Evolutionary conservation across 1,140 invertebrate genomes (phyloP), one percentile per base, ranked within the genome.

Genomic region (Macrosteles quadrilineatus): DNA sequence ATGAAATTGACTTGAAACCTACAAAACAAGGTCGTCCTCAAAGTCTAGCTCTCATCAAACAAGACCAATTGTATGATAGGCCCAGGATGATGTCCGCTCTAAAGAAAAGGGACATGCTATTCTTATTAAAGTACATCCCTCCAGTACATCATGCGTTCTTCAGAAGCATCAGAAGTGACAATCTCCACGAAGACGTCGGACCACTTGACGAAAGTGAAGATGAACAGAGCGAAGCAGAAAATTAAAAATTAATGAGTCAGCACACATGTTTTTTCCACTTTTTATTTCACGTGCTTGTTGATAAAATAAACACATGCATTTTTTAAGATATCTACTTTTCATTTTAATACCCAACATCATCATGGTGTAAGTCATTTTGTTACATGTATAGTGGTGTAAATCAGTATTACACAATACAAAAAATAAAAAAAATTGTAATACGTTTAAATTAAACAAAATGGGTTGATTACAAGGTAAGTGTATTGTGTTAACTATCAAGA

Each of bases 41-140:
- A 25, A 47, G 36, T 53, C 23, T 67, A 19, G 17, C 19, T 17
- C 6, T 11, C 12, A 31, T 68, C 11, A 17, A 29, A 12, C 40
- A 55, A 11, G 21, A 68, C 2, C 53, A 25, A 11, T 23, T 57
- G 9, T 71, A 71, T 19, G 21, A 36, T 31, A 32, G 70, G 17
- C 66, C 50, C 3, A 31, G 65, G 0, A 25, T 36, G 1, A 68
- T 68, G 17, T 40, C 19, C 14, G 25, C 3, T 45, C 17, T 66
- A 25, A 70, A 70, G 36, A 66, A 70, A 27, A 70, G 62, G 47
- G 59, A 70, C 27, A 70, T 70, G 59, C 19, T 66, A 2, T 66
- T 2, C 23, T 32, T 66, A 1, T 43, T 70, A 12, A 53, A 71
- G 23, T 68, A 71, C 43, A 71, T 55, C 30, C 65, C 47, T 27